These are phyloP conservation scores for Rhea americana DNA, from an alignment of 2,113 vertebrate genomes.

Conservation along the genomic window DNA sequence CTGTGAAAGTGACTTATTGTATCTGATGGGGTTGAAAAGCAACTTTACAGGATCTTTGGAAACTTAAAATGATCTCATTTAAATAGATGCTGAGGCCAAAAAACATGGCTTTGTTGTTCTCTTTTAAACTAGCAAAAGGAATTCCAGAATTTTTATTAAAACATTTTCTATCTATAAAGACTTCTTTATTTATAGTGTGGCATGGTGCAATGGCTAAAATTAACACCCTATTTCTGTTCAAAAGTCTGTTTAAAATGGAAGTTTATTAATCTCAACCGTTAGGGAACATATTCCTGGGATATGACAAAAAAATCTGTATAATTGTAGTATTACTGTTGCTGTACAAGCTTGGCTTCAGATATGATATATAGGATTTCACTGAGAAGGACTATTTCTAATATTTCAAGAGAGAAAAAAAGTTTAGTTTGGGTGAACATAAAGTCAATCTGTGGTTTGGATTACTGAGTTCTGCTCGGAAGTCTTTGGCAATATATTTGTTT, in stretches of 20 bases:
- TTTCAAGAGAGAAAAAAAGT: neutral
- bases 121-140: neutral
- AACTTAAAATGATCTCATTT: constrained; percentile 11
- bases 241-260: neutral
- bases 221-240: neutral
- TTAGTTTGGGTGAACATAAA: neutral
- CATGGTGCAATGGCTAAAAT: neutral
- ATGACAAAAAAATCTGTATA: neutral
- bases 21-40: neutral
- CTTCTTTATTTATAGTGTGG: neutral
- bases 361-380: neutral
- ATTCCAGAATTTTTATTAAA: neutral
- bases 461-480: neutral
- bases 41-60: constrained; percentile 25
- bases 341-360: neutral
- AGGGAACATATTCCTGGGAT: neutral
- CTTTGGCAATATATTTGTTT: neutral
- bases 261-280: neutral
- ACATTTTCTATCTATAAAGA: neutral
- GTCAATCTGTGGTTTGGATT: neutral
- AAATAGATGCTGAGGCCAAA: neutral
- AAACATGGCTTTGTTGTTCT: neutral
- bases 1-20: constrained; percentile 36
- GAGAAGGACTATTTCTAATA: neutral
- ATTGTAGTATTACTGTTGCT: neutral